phyloP scores from a whole-genome alignment of 2,797 vertebrate genomes.

The Trichosurus vulpecula region DNA sequence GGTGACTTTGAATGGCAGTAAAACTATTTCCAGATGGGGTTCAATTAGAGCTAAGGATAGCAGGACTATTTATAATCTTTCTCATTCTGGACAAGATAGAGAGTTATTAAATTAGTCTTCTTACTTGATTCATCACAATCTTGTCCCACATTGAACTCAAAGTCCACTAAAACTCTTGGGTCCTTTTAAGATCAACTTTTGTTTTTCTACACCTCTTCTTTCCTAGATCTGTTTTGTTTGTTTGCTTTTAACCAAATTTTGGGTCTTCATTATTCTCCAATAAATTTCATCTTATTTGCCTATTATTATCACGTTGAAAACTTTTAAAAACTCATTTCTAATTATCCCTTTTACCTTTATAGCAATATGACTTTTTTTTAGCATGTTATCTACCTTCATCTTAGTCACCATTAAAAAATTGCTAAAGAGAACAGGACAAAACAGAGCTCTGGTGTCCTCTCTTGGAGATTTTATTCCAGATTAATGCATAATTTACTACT shows the following conservation, averaged over 20 bases:
- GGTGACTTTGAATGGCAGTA: neutral
- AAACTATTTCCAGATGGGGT: neutral
- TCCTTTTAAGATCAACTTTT: neutral
- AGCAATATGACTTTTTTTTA: neutral
- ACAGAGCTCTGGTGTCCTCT: neutral
- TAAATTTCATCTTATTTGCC: neutral
- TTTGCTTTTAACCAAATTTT: neutral
- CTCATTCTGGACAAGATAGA: neutral
- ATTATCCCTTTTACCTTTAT: neutral
- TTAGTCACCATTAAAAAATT: too few species aligned
- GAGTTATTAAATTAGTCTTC: neutral
- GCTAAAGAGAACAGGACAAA: too few species aligned
- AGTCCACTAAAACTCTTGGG: neutral
- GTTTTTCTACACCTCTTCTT: neutral
- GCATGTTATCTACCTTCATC: neutral
- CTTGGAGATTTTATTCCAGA: neutral
- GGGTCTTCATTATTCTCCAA: neutral
- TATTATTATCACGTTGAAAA: neutral
- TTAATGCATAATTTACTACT: neutral
- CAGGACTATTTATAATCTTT: neutral
- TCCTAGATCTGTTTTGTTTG: neutral
- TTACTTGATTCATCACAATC: neutral
- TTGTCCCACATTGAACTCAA: neutral
- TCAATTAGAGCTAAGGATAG: neutral
- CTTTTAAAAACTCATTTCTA: neutral